Percentiles rank a stretch among this genome's conserved stretches.
These are phyloP conservation scores for Entelurus aequoreus DNA, from an alignment of 2,113 vertebrate genomes.

Conservation along the genomic window DNA sequence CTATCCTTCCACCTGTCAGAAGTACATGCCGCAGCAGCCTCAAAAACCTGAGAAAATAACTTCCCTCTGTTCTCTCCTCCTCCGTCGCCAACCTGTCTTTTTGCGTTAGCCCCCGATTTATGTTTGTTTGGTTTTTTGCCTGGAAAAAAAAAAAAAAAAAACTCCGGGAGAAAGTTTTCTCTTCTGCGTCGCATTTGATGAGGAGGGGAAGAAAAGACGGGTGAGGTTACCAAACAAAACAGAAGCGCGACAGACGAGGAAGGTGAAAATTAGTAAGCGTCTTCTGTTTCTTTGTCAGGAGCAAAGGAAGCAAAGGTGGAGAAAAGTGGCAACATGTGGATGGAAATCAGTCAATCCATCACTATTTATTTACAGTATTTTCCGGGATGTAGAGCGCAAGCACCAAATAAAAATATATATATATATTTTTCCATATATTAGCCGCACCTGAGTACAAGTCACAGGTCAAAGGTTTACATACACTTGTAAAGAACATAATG, in stretches of 20 bases:
- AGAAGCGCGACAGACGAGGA: conserved; percentile 26
- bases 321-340: conserved; percentile 5
- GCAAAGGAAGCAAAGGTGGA: conserved; percentile 16
- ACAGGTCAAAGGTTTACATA: too few relatives aligned
- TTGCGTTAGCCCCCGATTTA: conserved; percentile 44
- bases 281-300: conserved; percentile 19
- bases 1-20: conserved; percentile 71
- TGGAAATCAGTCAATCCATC: not conserved
- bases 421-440: too few relatives aligned
- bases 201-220: conserved; percentile 8
- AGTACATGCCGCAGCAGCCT: conserved; percentile 48
- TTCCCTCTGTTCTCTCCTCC: conserved; percentile 52
- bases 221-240: conserved; percentile 39
- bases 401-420: too few relatives aligned
- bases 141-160: conserved; percentile 22
- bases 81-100: conserved; percentile 33
- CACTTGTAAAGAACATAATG: too few relatives aligned
- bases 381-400: too few relatives aligned
- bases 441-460: too few relatives aligned
- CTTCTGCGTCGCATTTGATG: conserved; percentile 38
- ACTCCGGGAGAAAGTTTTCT: conserved; percentile 61
- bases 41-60: conserved; percentile 61
- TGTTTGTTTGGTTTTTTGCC: conserved; percentile 59
- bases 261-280: conserved; percentile 32
- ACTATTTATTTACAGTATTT: too few relatives aligned